These are phyloP conservation scores for Catamblyrhynchus diadema DNA, from an alignment of 2,797 vertebrate species.

Conservation along the genomic window DNA sequence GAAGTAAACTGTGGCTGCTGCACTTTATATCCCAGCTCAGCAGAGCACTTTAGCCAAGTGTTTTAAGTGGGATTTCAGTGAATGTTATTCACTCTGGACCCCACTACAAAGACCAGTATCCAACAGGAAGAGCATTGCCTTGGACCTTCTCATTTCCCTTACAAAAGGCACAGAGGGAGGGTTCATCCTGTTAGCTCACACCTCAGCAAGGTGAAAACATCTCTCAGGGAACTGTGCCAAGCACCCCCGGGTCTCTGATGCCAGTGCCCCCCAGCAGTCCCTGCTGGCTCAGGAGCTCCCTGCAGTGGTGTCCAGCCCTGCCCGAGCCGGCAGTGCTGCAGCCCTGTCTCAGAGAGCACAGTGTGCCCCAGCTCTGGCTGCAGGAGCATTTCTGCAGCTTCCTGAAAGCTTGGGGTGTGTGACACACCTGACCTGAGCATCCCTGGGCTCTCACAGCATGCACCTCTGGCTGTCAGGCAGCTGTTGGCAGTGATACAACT, in stretches of 20 bases:
- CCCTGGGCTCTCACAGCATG: background rate
- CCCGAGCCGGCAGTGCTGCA: background rate
- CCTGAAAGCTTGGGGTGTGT: background rate
- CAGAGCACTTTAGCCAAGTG: background rate
- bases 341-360: background rate
- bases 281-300: rapidly evolving
- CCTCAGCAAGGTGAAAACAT: background rate
- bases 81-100: background rate
- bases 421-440: background rate
- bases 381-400: background rate
- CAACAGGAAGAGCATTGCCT: background rate
- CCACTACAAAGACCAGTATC: background rate
- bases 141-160: background rate
- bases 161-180: conserved; percentile 7
- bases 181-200: background rate
- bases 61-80: background rate
- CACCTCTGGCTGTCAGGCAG: background rate
- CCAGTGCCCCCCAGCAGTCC: background rate
- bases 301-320: background rate
- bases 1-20: background rate
- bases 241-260: rapidly evolving
- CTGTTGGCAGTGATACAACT: conserved; percentile 1
- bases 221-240: background rate
- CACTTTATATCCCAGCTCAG: background rate
- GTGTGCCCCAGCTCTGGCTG: background rate